Conservation (phyloP, 2,888 invertebrate genomes). For the Allolobophora icterica region DNA sequence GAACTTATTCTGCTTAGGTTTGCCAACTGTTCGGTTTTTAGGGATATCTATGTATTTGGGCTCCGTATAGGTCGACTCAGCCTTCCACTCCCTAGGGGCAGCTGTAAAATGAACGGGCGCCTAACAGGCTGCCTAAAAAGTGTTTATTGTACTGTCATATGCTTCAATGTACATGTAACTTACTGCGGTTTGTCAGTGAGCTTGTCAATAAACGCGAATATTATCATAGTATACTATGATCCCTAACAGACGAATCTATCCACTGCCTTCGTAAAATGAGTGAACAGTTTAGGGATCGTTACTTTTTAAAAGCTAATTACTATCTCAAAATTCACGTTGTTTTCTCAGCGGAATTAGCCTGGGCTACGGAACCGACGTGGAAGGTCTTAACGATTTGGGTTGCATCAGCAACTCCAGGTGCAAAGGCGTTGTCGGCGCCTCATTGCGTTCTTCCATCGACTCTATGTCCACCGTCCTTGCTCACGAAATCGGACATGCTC, state of each 20-base stretch:
- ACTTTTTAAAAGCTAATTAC: not conserved
- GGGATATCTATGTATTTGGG: too few relatives aligned
- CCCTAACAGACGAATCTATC: not conserved
- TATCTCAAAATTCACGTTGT: not conserved
- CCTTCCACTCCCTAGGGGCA: too few relatives aligned
- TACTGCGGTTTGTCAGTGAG: too few relatives aligned
- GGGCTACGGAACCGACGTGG: not conserved
- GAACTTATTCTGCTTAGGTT: constrained; percentile 2
- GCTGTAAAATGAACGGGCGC: too few relatives aligned
- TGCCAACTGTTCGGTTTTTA: not conserved
- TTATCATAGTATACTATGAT: too few relatives aligned
- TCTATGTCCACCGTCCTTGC: not conserved
- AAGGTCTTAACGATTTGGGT: not conserved
- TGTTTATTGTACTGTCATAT: too few relatives aligned
- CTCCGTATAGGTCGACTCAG: too few relatives aligned
- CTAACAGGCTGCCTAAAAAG: too few relatives aligned
- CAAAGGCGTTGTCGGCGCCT: not conserved
- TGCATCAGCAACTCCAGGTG: constrained; percentile 13
- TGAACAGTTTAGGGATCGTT: not conserved
- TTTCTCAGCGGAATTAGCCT: not conserved
- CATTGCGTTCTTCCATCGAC: not conserved
- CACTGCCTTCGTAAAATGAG: not conserved
- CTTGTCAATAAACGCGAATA: too few relatives aligned
- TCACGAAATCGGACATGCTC: constrained; percentile 9
- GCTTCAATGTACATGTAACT: too few relatives aligned